These are phyloP conservation scores for Chrysolina americana DNA, from an alignment of 2,888 invertebrate species.

Conservation along the genomic window DNA sequence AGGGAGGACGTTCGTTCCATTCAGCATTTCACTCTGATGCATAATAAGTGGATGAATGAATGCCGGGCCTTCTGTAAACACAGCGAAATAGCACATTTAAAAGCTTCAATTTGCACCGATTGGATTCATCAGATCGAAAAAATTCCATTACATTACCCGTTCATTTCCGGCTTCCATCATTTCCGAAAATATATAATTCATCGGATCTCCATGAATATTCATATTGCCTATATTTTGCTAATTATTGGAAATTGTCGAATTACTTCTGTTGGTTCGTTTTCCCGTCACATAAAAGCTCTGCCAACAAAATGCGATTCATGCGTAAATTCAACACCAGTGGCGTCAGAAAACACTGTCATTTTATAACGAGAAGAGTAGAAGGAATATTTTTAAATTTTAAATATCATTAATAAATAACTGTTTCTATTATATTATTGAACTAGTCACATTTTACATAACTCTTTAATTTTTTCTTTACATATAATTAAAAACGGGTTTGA, in stretches of 20 bases:
- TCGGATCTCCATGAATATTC: slow-evolving; percentile 39
- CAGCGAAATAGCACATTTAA: slow-evolving; percentile 8
- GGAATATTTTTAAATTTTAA: too few relatives aligned
- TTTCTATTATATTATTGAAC: too few relatives aligned
- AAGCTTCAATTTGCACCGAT: slow-evolving; percentile 19
- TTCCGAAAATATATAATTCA: slow-evolving; percentile 20
- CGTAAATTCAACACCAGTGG: neutral
- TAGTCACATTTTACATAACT: too few relatives aligned
- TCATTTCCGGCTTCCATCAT: slow-evolving; percentile 33
- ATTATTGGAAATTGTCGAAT: slow-evolving; percentile 45
- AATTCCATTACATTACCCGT: slow-evolving; percentile 36
- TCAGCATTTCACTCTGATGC: neutral
- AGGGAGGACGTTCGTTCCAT: neutral
- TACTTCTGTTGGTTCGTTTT: slow-evolving; percentile 46
- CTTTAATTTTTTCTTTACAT: too few relatives aligned
- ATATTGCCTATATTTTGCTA: slow-evolving; percentile 45
- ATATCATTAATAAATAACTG: too few relatives aligned
- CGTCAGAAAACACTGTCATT: neutral
- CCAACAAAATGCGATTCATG: neutral
- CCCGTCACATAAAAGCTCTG: slow-evolving; percentile 40
- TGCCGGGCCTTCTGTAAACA: slow-evolving; percentile 5
- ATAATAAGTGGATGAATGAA: neutral
- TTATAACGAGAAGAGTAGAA: too few relatives aligned
- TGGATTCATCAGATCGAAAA: slow-evolving; percentile 29
- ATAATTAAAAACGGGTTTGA: too few relatives aligned